phyloP scores from a whole-genome alignment of 1,140 invertebrate species.

The Eupristina koningsbergeri region DNA sequence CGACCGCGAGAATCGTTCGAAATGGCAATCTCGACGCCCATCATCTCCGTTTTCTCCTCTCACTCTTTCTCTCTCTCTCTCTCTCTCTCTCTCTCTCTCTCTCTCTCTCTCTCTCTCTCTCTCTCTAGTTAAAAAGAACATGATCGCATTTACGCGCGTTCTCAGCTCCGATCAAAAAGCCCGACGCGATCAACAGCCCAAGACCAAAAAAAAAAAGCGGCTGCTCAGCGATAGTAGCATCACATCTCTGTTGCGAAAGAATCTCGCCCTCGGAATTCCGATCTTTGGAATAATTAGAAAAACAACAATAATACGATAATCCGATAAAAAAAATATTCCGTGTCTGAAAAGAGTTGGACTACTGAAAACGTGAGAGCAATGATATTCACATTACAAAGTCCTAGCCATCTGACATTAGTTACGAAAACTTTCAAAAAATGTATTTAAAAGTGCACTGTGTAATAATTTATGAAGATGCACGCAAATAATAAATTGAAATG shows the following conservation, averaged over 20 bases:
- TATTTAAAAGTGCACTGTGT: background rate
- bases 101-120: slow-evolving; percentile 7
- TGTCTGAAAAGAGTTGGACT: too few relatives aligned
- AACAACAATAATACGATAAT: slow-evolving; percentile 41
- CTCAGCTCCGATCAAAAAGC: slow-evolving; percentile 44
- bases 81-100: background rate
- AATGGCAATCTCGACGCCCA: slow-evolving; percentile 45
- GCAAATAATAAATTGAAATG: background rate
- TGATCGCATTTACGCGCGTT: slow-evolving; percentile 27
- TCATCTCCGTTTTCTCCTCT: background rate
- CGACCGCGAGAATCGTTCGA: slow-evolving; percentile 34
- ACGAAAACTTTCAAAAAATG: too few relatives aligned
- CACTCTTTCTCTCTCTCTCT: background rate
- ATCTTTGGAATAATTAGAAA: slow-evolving; percentile 23
- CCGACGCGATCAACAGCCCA: slow-evolving; percentile 13
- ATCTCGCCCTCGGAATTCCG: slow-evolving; percentile 6
- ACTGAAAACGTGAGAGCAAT: too few relatives aligned
- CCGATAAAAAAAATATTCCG: too few relatives aligned
- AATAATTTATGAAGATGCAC: background rate
- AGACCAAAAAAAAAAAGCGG: slow-evolving; percentile 34
- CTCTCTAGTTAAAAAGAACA: slow-evolving; percentile 25
- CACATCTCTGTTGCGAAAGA: slow-evolving; percentile 10
- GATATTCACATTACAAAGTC: too few relatives aligned
- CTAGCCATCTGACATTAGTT: too few relatives aligned
- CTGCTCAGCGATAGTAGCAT: background rate